Base-by-base conservation (phyloP, 2,888 invertebrate genomes). In the Adelognathus sp. region DNA sequence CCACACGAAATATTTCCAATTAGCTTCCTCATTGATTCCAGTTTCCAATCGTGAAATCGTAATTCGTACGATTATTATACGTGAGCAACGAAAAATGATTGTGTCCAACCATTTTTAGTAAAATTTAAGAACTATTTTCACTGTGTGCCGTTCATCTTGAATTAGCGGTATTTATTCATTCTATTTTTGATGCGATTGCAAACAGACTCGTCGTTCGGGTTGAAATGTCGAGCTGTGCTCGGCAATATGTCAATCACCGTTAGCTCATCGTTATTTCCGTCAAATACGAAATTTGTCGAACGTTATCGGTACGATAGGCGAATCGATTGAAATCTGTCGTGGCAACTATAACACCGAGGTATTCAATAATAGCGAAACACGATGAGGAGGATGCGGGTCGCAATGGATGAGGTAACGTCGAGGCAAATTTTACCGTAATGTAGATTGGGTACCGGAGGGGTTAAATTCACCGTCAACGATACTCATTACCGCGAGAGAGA, bases 401-500 rank as follows among this genome's bases (percentile, higher is more conserved):
- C n/a, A 1, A 1, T 41, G 36, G 58, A 31, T 29, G 61, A 29
- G 50, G 39, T 58, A 33, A 44, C 52, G 9, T 71, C 70, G 44
- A 61, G 74, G 70, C 64, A 64, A 70, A 79, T 74, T 70, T 74
- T 41, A 44, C 69, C 73, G 77, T 58, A 73, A 73, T 69, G 72
- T 61, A 63, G 56, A 50, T 63, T 58, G 46, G 54, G 33, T 11
- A 46, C 36, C 50, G 61, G 16, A 50, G 63, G 14, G 69, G 70
- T 74, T 74, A 74, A 78, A 78, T 78, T 74, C 64, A 74, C 63
- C 74, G 74, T 70, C 63, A 74, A 70, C 74, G 78, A 74, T 78
- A 69, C 73, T 78, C 78, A 74, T 78, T 64, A 73, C 58, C 60
- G 58, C 58, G 64, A 64, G 77, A 54, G 78, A 78, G 69, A 73